A percentile compares a stretch with the other conserved stretches of the same genome.
Evolutionary conservation across 2,113 vertebrate species (phyloP).

Genomic region (Pangasianodon hypophthalmus): DNA sequence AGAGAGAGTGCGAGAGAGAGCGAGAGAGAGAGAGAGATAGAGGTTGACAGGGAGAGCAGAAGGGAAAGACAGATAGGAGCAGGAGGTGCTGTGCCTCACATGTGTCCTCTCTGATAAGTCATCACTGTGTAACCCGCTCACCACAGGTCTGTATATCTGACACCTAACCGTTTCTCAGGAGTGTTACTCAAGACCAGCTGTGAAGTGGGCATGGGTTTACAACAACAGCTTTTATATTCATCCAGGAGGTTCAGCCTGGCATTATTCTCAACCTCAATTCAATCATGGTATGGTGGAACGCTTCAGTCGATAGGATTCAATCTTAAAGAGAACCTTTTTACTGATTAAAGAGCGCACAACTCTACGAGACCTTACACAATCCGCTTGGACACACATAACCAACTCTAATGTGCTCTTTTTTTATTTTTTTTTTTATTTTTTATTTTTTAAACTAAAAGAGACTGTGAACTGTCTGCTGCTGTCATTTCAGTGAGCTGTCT

Average conservation of each 20-base stretch:
- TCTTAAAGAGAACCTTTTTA: not conserved
- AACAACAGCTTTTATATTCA: slow-evolving; percentile 12
- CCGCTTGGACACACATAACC: not conserved
- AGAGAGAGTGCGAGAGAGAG: not conserved
- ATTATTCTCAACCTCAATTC: not conserved
- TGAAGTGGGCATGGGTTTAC: not conserved
- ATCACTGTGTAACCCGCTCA: slow-evolving; percentile 28
- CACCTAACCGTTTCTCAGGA: not conserved
- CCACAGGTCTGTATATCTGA: slow-evolving; percentile 5
- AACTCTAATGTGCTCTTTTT: not conserved
- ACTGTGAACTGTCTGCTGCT: slow-evolving; percentile 21
- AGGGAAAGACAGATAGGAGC: slow-evolving; percentile 2
- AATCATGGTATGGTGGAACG: not conserved
- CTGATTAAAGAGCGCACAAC: not conserved
- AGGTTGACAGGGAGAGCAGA: too few relatives aligned
- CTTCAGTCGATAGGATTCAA: not conserved
- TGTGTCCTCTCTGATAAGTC: slow-evolving; percentile 46
- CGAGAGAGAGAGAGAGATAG: not conserved
- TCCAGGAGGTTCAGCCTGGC: not conserved
- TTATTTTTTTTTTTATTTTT: not conserved
- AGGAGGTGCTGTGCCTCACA: slow-evolving; percentile 28
- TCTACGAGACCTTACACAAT: not conserved
- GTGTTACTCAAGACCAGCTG: not conserved
- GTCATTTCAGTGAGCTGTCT: slow-evolving; percentile 9
- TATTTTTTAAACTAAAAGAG: not conserved